phyloP scores from a whole-genome alignment of 37 sponge, comb jelly and placozoan genomes.

The Halichondria panicea region DNA sequence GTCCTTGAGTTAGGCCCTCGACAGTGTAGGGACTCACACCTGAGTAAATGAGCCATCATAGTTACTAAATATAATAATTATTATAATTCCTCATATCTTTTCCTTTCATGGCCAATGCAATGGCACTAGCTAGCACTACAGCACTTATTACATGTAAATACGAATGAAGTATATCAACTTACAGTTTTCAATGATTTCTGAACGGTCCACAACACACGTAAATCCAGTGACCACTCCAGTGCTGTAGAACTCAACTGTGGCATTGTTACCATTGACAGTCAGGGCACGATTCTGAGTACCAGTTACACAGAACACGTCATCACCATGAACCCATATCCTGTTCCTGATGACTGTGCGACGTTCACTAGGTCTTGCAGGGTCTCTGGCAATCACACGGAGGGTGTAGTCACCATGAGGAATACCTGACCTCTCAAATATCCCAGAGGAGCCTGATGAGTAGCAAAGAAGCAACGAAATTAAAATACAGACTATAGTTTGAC shows the following conservation, averaged over 20 bases:
- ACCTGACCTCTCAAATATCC: constrained; percentile 1
- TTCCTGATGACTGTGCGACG: neutral
- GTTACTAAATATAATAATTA: no score
- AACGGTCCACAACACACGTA: constrained; percentile 1
- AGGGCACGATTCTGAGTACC: neutral
- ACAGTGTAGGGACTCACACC: neutral
- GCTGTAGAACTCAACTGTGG: constrained; percentile 6
- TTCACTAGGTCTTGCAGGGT: constrained; percentile 3
- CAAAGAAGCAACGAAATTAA: neutral
- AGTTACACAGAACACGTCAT: constrained; percentile 1
- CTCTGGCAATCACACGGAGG: constrained; percentile 6
- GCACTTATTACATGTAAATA: neutral
- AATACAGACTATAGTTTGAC: neutral
- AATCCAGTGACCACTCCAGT: neutral
- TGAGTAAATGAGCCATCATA: neutral
- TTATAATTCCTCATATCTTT: no score
- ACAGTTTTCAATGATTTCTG: constrained; percentile 8
- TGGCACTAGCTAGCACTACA: no score
- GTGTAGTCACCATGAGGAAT: constrained; percentile 7
- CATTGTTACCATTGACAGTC: neutral
- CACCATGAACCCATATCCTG: constrained; percentile 19
- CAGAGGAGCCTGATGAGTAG: constrained; percentile 5
- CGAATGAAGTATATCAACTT: neutral
- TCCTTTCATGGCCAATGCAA: no score
- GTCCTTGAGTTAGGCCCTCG: neutral